Conservation (phyloP, 2,888 invertebrate genomes). For the Drosophila rellima region DNA sequence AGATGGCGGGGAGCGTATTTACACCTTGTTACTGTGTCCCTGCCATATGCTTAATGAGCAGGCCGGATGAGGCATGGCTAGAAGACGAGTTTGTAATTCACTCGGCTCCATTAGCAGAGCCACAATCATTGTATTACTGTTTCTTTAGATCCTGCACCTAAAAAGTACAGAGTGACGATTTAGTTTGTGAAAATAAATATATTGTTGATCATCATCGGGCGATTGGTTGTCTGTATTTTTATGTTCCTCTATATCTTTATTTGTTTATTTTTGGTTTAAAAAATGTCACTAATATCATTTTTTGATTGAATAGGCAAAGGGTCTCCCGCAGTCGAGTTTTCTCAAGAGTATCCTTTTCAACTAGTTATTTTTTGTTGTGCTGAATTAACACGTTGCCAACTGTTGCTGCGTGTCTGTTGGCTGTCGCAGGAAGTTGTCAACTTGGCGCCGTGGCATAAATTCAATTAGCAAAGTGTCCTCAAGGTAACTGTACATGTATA, state of each 20-base stretch:
- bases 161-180: background rate
- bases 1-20: conserved; percentile 65
- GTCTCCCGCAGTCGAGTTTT: background rate
- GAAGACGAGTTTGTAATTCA: background rate
- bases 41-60: conserved; percentile 79
- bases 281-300: no score
- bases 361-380: conserved; percentile 32
- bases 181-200: background rate
- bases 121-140: conserved; percentile 55
- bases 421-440: conserved; percentile 72
- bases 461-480: conserved; percentile 78
- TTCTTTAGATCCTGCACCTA: conserved; percentile 5
- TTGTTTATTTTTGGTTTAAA: no score
- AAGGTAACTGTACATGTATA: conserved; percentile 38
- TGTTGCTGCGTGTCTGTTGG: conserved; percentile 61
- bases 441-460: conserved; percentile 72
- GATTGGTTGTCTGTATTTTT: no score
- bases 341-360: background rate
- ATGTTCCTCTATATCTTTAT: no score
- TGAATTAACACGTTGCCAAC: conserved; percentile 79
- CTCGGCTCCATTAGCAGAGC: background rate
- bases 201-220: no score
- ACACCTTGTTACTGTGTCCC: conserved; percentile 70
- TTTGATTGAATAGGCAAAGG: background rate
- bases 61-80: conserved; percentile 40